Percentiles rank a stretch among this genome's conserved stretches.
phyloP scores from a whole-genome alignment of 1,140 invertebrate genomes.

The Tetraneura akinire region DNA sequence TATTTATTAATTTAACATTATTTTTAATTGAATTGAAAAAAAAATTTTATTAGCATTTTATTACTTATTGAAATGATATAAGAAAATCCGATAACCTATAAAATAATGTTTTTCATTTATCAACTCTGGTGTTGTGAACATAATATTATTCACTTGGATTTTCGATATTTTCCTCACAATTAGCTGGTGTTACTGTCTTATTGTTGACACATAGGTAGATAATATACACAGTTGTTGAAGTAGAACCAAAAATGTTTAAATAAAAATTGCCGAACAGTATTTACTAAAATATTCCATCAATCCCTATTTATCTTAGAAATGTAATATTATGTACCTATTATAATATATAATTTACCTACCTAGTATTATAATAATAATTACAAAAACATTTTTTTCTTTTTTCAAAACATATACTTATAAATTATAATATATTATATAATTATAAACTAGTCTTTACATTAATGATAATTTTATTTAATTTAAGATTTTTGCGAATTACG shows the following conservation, averaged over 20 bases:
- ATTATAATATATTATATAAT: neutral
- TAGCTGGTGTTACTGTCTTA: neutral
- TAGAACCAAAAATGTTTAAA: slow-evolving; percentile 1
- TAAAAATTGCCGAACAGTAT: too few relatives aligned
- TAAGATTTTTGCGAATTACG: neutral
- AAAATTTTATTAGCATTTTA: neutral
- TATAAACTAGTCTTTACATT: neutral
- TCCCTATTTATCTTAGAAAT: too few relatives aligned
- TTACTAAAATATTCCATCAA: too few relatives aligned
- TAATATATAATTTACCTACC: too few relatives aligned
- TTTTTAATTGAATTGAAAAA: slow-evolving; percentile 1
- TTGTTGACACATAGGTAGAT: too few relatives aligned
- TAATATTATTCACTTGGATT: neutral
- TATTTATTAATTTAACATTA: neutral
- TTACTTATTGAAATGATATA: neutral
- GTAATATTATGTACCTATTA: neutral
- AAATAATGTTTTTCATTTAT: neutral
- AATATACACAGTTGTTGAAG: neutral
- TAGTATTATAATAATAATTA: too few relatives aligned
- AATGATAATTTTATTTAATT: slow-evolving; percentile 13
- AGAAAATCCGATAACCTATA: slow-evolving; percentile 6
- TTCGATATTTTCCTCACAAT: neutral
- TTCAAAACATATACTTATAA: too few relatives aligned
- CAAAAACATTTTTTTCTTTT: too few relatives aligned
- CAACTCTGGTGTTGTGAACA: neutral